Evolutionary conservation across 2,888 invertebrate genomes (phyloP).

Genomic region (Deroplatys truncata): DNA sequence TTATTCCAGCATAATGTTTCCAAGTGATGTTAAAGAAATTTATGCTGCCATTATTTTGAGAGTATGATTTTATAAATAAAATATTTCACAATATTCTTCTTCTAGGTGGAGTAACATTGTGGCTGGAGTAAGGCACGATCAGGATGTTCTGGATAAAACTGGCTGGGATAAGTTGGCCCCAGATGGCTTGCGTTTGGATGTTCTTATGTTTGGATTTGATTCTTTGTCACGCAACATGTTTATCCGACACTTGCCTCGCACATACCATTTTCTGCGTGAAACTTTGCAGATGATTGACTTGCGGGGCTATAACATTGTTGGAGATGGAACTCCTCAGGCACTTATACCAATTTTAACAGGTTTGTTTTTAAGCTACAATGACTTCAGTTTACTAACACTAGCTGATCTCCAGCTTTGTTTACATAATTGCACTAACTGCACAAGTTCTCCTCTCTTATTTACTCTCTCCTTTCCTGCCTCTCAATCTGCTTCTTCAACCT

Average conservation of each 20-base stretch:
- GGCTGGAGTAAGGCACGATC: constrained; percentile 55
- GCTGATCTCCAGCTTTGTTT: not conserved
- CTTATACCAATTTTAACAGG: constrained; percentile 85
- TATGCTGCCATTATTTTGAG: too few relatives aligned
- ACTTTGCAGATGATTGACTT: constrained; percentile 60
- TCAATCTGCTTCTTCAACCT: not conserved
- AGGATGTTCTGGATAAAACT: constrained; percentile 43
- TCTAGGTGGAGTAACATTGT: constrained; percentile 63
- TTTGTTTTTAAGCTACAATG: constrained; percentile 38
- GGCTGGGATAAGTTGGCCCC: constrained; percentile 50
- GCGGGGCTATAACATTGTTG: constrained; percentile 77
- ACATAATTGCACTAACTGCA: not conserved
- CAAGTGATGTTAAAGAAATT: too few relatives aligned
- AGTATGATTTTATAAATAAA: too few relatives aligned
- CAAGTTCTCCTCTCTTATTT: not conserved
- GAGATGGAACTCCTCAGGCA: constrained; percentile 84
- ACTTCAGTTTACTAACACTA: too few relatives aligned
- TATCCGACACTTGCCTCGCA: constrained; percentile 71
- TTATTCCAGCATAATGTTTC: too few relatives aligned
- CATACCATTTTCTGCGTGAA: constrained; percentile 63
- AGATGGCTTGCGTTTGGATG: constrained; percentile 57
- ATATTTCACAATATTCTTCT: not conserved
- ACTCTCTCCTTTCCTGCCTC: too few relatives aligned
- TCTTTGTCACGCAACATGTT: constrained; percentile 81
- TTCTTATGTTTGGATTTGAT: constrained; percentile 84